A percentile compares a stretch with the other conserved stretches of the same genome.
Conservation (phyloP, 1,140 invertebrate species). For the Panulirus ornatus region DNA sequence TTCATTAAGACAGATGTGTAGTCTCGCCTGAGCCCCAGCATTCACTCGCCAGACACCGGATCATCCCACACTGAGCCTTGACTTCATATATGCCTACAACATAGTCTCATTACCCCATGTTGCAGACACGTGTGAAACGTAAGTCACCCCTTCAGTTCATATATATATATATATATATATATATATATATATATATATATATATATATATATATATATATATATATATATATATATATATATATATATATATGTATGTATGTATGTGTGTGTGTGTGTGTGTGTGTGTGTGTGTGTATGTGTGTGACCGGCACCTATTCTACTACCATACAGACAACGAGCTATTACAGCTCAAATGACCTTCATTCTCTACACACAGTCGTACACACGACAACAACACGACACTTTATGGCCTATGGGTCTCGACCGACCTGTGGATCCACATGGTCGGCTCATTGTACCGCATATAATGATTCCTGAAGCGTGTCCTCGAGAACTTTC, state of each 20-base stretch:
- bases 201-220: no score
- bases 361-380: background rate
- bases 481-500: no score
- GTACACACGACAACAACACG: no score
- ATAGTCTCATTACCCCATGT: background rate
- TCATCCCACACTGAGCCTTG: background rate
- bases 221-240: background rate
- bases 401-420: background rate
- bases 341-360: background rate
- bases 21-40: no score
- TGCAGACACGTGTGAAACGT: background rate
- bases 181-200: no score
- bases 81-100: background rate
- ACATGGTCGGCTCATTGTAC: no score
- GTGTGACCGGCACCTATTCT: conserved; percentile 16
- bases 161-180: background rate
- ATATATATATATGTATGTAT: background rate
- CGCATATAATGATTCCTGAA: no score
- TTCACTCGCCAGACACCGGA: background rate
- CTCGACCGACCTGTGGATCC: no score
- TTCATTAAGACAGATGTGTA: no score
- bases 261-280: conserved; percentile 31
- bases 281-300: conserved; percentile 41
- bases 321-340: background rate
- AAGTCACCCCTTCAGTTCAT: no score